Evolutionary conservation across 2,113 vertebrate species (phyloP), one percentile per base, ranked within the genome.

Genomic region (Sphaerodactylus townsendi): DNA sequence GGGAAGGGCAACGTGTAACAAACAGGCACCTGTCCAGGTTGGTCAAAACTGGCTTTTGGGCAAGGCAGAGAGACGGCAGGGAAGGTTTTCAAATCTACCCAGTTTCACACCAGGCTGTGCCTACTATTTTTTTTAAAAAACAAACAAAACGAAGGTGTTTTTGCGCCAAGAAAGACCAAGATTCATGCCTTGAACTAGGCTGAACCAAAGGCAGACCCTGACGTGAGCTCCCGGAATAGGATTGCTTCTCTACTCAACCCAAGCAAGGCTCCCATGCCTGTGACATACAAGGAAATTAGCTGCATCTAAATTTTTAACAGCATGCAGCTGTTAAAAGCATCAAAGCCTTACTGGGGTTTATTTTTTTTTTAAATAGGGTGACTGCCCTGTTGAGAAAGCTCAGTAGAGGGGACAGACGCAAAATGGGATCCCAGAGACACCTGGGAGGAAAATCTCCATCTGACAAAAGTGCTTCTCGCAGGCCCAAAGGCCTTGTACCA

Each of bases 381-480:
- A 9, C 44, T 44, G 9, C 44, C 44, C 44, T 44, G 44, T 44
- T 44, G 44, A 44, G 44, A 37, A 62, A 28, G 33, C 44, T 14
- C n/a, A 68, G 39, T 14, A n/a, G 64, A 33, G 14, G 73, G 28
- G 73, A 41, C 33, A 2, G 53, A 59, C 69, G 19, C 65, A 4
- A 62, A 46, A 69, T 10, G 81, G 59, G 59, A 28, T 35, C 14
- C 21, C 30, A 9, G 28, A 59, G 65, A 70, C 19, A 10, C 74
- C 77, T 35, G 71, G 19, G 46, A 81, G 81, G 68, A n/a, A 64
- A 35, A 6, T 50, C 68, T 71, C 74, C 56, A 77, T 50, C 30
- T 59, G 74, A 75, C 28, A 75, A 68, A n/a, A 82, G 79, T 69
- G 79, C 81, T 89, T 78, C 70, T 21, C 2, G 11, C 17, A 41